Conservation (phyloP, 2,113 vertebrate species). For the Cyanoliseus patagonus region DNA sequence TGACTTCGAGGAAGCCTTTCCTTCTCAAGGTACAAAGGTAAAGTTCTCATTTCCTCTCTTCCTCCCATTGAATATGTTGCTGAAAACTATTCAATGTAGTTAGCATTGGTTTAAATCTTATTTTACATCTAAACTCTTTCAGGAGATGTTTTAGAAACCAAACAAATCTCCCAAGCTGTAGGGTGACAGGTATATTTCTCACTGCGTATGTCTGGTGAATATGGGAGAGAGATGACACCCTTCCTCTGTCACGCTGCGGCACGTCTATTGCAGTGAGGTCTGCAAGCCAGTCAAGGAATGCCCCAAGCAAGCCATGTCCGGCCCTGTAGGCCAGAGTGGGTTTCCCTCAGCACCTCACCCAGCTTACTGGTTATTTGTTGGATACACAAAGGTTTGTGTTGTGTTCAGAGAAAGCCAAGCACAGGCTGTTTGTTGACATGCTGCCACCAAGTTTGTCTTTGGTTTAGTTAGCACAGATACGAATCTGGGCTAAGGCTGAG, state of each 20-base stretch:
- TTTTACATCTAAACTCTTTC: not conserved
- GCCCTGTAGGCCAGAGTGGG: not conserved
- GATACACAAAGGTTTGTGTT: not conserved
- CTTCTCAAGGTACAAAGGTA: conserved; percentile 95
- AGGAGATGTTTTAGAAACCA: not conserved
- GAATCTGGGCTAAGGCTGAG: not conserved
- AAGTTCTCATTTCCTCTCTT: not conserved
- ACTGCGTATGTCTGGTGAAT: not conserved
- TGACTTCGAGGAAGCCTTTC: conserved; percentile 97
- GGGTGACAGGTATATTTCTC: not conserved
- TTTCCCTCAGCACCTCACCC: not conserved
- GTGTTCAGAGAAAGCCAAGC: not conserved
- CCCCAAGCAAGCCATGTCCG: not conserved
- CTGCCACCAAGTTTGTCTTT: not conserved
- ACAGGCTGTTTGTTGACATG: not conserved
- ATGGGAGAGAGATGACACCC: not conserved
- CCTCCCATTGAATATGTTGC: not conserved
- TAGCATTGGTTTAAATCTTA: not conserved
- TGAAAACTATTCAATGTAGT: not conserved
- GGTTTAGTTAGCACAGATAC: not conserved
- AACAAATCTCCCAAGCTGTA: not conserved
- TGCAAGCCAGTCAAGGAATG: not conserved
- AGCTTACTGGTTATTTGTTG: not conserved
- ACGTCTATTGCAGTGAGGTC: not conserved
- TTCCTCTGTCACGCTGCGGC: not conserved